Evolutionary conservation across 1,140 invertebrate genomes (phyloP), one percentile per base, ranked within the genome.

Genomic region (Lineus longissimus): DNA sequence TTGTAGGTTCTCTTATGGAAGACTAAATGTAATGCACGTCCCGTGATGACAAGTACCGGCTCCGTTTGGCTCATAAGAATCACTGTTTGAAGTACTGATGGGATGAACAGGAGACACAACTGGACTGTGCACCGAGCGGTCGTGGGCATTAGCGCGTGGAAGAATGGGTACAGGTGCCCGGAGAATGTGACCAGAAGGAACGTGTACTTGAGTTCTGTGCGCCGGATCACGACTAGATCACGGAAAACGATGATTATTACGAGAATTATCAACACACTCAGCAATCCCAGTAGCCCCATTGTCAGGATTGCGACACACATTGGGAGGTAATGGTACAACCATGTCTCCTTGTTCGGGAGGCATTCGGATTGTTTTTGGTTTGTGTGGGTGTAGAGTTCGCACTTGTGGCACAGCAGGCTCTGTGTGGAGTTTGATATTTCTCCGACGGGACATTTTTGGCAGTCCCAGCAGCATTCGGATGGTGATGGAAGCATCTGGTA

Each of bases 391-490:
- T 51, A 27, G 6, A 23, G 4, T 6, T 19, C 19, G n/a, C 47
- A 51, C 9, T 51, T 23, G 19, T 19, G 9, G n/a, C 47, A 51
- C 4, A 9, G 4, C 9, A n/a, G 4, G 47, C 19, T 23, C 47
- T 23, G n/a, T 51, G 47, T 23, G 4, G 4, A 7, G 25, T 51
- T 51, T 19, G 47, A 51, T 4, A 51, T 27, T 6, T 4, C 9
- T 9, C 47, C 47, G 19, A 9, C 6, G n/a, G 47, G 19, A n/a
- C 47, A 51, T 51, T 19, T 19, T 19, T n/a, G 47, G 25, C 47
- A 51, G 19, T 27, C 47, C 47, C 47, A 51, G 47, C 47, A 51
- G 47, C 47, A 51, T 51, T 51, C 47, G 25, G 47, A 51, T 4
- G 47, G 47, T 23, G 19, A 23, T 6, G 47, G 47, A 9, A 4